Conservation (phyloP, 2,888 invertebrate species). For the Clostera curtula region DNA sequence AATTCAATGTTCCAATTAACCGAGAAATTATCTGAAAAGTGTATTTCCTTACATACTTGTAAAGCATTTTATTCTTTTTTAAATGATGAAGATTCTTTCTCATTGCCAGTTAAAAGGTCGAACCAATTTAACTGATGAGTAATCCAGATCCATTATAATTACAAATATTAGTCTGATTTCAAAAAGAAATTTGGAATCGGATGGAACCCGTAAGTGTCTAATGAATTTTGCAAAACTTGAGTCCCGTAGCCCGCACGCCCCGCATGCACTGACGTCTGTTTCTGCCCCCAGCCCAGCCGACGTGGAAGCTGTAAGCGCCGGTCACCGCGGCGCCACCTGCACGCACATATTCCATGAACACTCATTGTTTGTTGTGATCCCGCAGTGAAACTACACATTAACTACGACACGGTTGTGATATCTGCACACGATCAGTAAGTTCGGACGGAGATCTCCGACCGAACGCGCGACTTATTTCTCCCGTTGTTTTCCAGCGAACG, state of each 20-base stretch:
- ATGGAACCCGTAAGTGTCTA: too few relatives aligned
- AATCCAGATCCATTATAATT: too few relatives aligned
- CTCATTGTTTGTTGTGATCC: conserved; percentile 74
- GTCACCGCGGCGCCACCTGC: conserved; percentile 60
- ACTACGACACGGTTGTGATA: conserved; percentile 69
- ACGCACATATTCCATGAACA: conserved; percentile 72
- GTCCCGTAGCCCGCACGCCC: conserved; percentile 17
- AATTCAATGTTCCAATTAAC: too few relatives aligned
- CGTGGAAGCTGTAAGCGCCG: conserved; percentile 66
- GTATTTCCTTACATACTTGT: background rate
- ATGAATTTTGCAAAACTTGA: conserved; percentile 21
- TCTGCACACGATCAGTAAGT: conserved; percentile 64
- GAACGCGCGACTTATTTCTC: conserved; percentile 55
- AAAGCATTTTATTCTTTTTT: too few relatives aligned
- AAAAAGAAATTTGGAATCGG: too few relatives aligned
- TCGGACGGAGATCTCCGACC: conserved; percentile 54
- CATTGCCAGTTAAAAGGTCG: too few relatives aligned
- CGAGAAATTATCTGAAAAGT: too few relatives aligned
- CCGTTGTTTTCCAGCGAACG: conserved; percentile 80
- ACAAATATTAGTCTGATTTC: too few relatives aligned
- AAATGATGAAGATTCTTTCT: too few relatives aligned
- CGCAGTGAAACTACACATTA: conserved; percentile 72
- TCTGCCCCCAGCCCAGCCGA: conserved; percentile 70
- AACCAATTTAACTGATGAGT: too few relatives aligned
- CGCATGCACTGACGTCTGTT: conserved; percentile 66